phyloP scores from a whole-genome alignment of 2,888 invertebrate species.

The Chrysotoxum bicinctum region DNA sequence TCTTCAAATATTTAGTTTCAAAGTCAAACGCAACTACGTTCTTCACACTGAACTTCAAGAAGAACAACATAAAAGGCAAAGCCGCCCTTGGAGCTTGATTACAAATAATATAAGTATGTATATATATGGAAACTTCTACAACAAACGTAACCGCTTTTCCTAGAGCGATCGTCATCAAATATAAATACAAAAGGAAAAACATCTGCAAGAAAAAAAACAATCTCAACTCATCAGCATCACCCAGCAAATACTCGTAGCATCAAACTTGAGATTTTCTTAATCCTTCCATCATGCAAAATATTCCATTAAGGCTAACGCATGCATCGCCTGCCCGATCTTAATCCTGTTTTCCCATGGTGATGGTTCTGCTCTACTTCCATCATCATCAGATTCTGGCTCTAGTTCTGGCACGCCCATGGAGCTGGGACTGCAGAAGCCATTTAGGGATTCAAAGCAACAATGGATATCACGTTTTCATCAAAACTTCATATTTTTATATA shows the following conservation, averaged over 20 bases:
- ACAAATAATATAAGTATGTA: not conserved
- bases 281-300: slow-evolving; percentile 31
- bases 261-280: slow-evolving; percentile 59
- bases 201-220: not conserved
- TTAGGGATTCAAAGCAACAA: slow-evolving; percentile 51
- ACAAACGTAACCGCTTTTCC: slow-evolving; percentile 12
- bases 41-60: slow-evolving; percentile 51
- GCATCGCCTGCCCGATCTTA: slow-evolving; percentile 36
- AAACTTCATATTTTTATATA: not conserved
- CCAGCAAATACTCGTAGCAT: slow-evolving; percentile 27
- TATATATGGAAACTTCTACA: not conserved
- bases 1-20: slow-evolving; percentile 42
- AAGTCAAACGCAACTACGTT: slow-evolving; percentile 43
- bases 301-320: slow-evolving; percentile 25
- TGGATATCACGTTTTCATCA: slow-evolving; percentile 36
- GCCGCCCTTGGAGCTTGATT: slow-evolving; percentile 25
- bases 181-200: slow-evolving; percentile 4
- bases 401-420: not conserved
- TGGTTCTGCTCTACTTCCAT: slow-evolving; percentile 40
- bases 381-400: slow-evolving; percentile 6
- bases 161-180: slow-evolving; percentile 22
- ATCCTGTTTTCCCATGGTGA: slow-evolving; percentile 29
- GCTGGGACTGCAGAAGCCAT: slow-evolving; percentile 46
- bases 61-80: slow-evolving; percentile 36
- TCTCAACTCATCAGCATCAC: slow-evolving; percentile 8